Conservation (phyloP, 1,140 invertebrate genomes). For the Drosophila leontia region DNA sequence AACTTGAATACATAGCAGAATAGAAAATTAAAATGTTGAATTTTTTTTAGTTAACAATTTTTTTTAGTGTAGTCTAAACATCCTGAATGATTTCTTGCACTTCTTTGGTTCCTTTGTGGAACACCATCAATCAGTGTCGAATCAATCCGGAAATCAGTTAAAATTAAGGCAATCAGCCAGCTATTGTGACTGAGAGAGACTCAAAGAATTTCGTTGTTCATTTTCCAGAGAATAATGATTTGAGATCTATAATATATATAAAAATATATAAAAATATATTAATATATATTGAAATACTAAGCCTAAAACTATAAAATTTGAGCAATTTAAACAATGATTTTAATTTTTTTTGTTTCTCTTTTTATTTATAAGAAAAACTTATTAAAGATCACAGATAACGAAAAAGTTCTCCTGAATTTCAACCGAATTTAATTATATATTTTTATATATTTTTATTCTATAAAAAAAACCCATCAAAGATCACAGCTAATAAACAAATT, state of each 20-base stretch:
- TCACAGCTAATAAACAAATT: conserved; percentile 8
- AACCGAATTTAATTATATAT: too few species aligned
- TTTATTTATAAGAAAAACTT: too few species aligned
- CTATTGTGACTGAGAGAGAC: neutral
- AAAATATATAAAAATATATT: too few species aligned
- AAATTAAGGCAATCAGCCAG: neutral
- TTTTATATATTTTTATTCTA: neutral
- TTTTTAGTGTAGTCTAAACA: neutral
- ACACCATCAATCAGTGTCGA: conserved; percentile 1
- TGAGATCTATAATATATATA: neutral
- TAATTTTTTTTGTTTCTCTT: neutral
- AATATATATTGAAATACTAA: too few species aligned
- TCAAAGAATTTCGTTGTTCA: neutral
- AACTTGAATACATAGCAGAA: too few species aligned
- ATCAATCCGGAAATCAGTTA: neutral
- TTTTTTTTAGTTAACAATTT: too few species aligned
- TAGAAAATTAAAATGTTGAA: too few species aligned
- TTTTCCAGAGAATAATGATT: neutral
- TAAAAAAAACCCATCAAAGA: neutral
- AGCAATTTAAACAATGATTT: neutral
- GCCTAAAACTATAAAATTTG: too few species aligned
- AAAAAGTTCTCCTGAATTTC: too few species aligned
- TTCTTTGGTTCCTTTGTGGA: neutral
- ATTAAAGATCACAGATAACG: too few species aligned
- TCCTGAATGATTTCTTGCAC: neutral